Conservation (phyloP, 2,113 vertebrate species). For the Jacana jacana region DNA sequence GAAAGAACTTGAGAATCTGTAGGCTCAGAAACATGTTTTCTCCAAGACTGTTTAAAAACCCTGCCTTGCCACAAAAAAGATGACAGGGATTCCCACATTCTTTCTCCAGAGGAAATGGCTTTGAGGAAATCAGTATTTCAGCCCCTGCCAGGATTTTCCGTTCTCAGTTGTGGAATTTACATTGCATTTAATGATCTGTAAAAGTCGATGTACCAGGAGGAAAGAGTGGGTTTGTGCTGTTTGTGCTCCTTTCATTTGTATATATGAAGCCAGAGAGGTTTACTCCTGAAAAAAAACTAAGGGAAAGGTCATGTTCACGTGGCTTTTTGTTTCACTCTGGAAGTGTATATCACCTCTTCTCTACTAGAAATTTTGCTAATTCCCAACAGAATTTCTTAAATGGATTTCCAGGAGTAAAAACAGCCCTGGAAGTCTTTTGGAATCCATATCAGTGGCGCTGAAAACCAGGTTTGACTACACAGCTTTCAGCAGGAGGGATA, state of each 20-base stretch:
- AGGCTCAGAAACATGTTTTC: background rate
- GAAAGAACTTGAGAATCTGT: conserved; percentile 24
- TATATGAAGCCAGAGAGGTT: background rate
- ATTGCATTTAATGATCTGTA: background rate
- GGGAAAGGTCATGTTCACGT: conserved; percentile 26
- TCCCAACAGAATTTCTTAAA: background rate
- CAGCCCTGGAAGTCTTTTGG: background rate
- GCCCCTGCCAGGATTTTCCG: background rate
- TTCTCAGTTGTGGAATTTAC: background rate
- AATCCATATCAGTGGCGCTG: background rate
- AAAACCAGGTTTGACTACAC: background rate
- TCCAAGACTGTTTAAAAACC: background rate
- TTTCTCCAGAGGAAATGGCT: background rate
- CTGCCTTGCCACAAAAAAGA: background rate
- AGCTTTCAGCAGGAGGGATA: background rate
- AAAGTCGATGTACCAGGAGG: background rate
- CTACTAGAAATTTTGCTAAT: background rate
- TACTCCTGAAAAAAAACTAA: background rate
- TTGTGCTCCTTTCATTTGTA: background rate
- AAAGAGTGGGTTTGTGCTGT: background rate
- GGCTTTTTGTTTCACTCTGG: background rate
- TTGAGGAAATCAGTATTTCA: background rate
- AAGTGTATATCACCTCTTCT: background rate
- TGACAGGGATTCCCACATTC: background rate
- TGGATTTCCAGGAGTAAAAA: background rate